Evolutionary conservation across 2,797 vertebrate species (phyloP).

Genomic region (Gallinago solitaria): DNA sequence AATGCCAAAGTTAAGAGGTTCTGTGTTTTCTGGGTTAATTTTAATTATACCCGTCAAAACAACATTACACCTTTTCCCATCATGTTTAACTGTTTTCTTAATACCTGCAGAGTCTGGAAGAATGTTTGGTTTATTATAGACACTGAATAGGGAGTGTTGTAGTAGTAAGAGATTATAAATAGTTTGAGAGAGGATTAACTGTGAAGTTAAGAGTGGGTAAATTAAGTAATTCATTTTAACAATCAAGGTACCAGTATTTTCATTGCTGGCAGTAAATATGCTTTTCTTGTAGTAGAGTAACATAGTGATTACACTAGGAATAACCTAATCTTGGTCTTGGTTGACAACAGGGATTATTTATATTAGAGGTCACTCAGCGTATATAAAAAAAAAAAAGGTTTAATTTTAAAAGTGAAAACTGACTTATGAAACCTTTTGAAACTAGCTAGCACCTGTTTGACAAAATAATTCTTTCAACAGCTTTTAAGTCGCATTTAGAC

Average conservation of each 20-base stretch:
- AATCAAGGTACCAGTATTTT: background rate
- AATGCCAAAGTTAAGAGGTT: background rate
- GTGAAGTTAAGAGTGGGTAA: background rate
- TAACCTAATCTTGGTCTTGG: background rate
- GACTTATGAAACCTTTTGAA: background rate
- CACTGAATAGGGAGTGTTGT: background rate
- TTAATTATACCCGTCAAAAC: background rate
- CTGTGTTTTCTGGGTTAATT: background rate
- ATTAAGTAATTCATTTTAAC: background rate
- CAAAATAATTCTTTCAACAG: constrained; percentile 13
- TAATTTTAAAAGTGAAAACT: background rate
- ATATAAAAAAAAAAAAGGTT: background rate
- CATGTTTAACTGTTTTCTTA: background rate
- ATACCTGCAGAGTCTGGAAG: background rate
- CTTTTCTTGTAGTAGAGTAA: background rate
- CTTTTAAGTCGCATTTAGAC: background rate
- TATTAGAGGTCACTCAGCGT: background rate
- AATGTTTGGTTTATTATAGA: background rate
- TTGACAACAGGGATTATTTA: background rate
- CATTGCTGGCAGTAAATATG: background rate
- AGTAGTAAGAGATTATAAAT: background rate
- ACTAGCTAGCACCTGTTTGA: background rate
- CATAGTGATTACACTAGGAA: background rate
- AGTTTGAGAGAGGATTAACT: background rate
- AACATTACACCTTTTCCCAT: background rate